These are phyloP conservation scores for Leptoclinus maculatus DNA, from an alignment of 2,797 vertebrate genomes.

Conservation along the genomic window DNA sequence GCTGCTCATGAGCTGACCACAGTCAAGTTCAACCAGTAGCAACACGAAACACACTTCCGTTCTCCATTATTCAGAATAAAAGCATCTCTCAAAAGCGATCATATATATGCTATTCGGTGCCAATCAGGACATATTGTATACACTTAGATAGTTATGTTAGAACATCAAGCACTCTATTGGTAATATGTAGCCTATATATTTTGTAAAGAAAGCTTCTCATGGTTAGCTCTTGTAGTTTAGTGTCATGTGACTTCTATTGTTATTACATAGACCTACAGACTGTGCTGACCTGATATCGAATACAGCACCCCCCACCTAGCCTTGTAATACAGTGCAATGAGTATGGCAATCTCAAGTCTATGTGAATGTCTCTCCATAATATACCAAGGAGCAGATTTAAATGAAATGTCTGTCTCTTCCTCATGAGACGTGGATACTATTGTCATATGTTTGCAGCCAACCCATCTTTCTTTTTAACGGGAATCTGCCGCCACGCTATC, in stretches of 20 bases:
- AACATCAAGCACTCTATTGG: background rate
- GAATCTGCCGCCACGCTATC: no score
- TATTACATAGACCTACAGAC: background rate
- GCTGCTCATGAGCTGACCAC: conserved; percentile 25
- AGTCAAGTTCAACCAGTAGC: background rate
- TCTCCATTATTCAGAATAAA: conserved; percentile 38
- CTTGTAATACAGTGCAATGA: no score
- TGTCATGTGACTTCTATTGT: background rate
- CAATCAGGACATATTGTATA: background rate
- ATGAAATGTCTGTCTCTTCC: no score
- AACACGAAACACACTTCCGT: conserved; percentile 16
- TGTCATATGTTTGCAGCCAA: no score
- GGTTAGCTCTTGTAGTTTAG: background rate
- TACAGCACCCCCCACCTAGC: no score
- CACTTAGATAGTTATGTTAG: background rate
- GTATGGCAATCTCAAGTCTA: no score
- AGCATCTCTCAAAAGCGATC: background rate
- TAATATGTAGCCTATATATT: background rate
- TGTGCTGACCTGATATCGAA: no score
- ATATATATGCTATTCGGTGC: background rate
- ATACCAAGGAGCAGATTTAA: no score
- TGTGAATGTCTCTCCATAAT: no score
- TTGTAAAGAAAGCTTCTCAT: no score
- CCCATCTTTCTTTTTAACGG: no score
- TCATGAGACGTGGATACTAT: no score